These are phyloP conservation scores for Orchesellides sinensis DNA, from an alignment of 2,888 invertebrate species.

Conservation along the genomic window DNA sequence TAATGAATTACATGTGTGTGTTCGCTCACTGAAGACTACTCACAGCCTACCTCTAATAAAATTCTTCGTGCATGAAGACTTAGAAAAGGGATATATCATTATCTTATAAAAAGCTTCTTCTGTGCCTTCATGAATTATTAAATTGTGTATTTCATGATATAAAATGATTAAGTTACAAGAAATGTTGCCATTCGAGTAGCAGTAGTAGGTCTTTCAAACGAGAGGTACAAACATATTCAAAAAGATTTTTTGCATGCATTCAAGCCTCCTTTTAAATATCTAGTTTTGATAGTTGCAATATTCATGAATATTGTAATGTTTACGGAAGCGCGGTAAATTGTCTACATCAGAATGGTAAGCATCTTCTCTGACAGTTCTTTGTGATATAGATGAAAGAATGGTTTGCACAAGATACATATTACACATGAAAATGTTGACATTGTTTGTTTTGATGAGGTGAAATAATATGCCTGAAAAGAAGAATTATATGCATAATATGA, in stretches of 20 bases:
- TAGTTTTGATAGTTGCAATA: neutral
- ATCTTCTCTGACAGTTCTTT: too few species aligned
- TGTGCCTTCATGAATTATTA: slow-evolving; percentile 31
- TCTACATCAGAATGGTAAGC: too few species aligned
- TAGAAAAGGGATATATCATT: slow-evolving; percentile 11
- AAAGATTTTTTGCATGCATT: neutral
- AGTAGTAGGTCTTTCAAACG: too few species aligned
- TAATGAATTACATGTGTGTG: slow-evolving; percentile 12
- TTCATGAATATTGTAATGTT: neutral
- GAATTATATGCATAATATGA: too few species aligned
- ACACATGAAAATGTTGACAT: neutral
- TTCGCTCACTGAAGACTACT: neutral
- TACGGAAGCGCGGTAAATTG: neutral
- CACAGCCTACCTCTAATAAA: neutral
- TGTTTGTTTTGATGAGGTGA: neutral
- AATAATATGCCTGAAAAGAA: neutral
- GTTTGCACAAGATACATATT: too few species aligned
- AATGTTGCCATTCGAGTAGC: too few species aligned
- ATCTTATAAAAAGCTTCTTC: slow-evolving; percentile 7
- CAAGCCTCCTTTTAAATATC: too few species aligned
- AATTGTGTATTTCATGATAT: slow-evolving; percentile 16
- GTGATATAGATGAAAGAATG: too few species aligned
- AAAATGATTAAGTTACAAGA: too few species aligned
- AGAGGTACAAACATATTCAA: too few species aligned
- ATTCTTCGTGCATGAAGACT: slow-evolving; percentile 5